These are phyloP conservation scores for Zaprionus gabonicus DNA, from an alignment of 1,140 invertebrate species.

Conservation along the genomic window DNA sequence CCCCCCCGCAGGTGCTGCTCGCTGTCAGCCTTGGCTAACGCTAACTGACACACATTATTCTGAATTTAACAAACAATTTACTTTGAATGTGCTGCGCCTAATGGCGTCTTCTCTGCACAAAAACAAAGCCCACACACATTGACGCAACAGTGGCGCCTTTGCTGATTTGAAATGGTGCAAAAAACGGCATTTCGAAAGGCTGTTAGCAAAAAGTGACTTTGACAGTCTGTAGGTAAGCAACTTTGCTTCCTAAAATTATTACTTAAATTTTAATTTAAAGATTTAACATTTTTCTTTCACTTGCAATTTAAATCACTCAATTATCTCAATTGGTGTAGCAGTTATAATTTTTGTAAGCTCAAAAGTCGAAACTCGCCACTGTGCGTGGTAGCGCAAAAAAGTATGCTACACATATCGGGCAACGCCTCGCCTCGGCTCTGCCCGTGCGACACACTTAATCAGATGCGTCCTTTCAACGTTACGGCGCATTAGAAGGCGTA, in stretches of 20 bases:
- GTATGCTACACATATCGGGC: conserved; percentile 34
- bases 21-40: conserved; percentile 45
- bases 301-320: no score
- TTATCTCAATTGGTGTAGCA: background rate
- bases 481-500: conserved; percentile 13
- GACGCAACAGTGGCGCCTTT: conserved; percentile 12
- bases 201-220: no score
- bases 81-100: conserved; percentile 78
- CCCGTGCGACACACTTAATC: conserved; percentile 39
- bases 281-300: no score
- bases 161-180: no score
- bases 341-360: no score
- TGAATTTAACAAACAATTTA: conserved; percentile 83
- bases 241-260: no score
- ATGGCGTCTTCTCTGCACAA: conserved; percentile 64
- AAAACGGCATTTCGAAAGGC: no score
- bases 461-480: conserved; percentile 25
- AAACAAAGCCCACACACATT: conserved; percentile 61
- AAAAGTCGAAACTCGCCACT: no score
- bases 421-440: conserved; percentile 7
- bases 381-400: conserved; percentile 13
- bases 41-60: conserved; percentile 83
- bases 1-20: background rate
- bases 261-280: no score
- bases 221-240: no score